A percentile compares a stretch with the other conserved stretches of the same genome.
phyloP scores from a whole-genome alignment of 2,113 vertebrate species.

The Microcebus lehilahytsara region DNA sequence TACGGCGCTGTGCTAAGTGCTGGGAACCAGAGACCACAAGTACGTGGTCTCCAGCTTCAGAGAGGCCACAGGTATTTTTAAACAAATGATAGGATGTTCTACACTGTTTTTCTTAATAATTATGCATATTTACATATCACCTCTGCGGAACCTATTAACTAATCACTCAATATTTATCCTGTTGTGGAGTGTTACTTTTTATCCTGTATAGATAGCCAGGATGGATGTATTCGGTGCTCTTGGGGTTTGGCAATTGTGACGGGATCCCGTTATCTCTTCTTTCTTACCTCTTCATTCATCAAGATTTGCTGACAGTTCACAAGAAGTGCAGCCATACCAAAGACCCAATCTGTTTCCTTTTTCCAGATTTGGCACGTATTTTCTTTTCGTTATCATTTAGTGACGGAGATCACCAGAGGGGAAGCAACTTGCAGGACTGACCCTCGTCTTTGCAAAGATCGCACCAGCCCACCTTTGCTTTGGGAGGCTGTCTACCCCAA shows the following conservation, averaged over 20 bases:
- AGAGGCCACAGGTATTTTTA: neutral
- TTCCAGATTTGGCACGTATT: neutral
- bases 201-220: accelerated
- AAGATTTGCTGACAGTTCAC: neutral
- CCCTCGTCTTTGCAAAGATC: accelerated
- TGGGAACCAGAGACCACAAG: accelerated
- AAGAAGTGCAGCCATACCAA: accelerated
- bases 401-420: neutral
- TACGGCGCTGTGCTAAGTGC: too few relatives aligned
- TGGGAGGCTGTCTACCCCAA: too few relatives aligned
- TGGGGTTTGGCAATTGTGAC: neutral
- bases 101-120: neutral
- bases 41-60: accelerated
- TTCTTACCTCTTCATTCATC: neutral
- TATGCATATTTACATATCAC: neutral
- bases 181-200: accelerated
- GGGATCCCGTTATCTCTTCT: neutral
- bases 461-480: accelerated
- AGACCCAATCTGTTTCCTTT: accelerated
- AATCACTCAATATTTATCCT: neutral
- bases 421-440: accelerated
- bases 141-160: neutral
- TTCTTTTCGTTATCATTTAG: neutral
- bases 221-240: accelerated
- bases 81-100: neutral